Base-by-base conservation (phyloP, 2,888 invertebrate species). In the Dryobotodes eremita region DNA sequence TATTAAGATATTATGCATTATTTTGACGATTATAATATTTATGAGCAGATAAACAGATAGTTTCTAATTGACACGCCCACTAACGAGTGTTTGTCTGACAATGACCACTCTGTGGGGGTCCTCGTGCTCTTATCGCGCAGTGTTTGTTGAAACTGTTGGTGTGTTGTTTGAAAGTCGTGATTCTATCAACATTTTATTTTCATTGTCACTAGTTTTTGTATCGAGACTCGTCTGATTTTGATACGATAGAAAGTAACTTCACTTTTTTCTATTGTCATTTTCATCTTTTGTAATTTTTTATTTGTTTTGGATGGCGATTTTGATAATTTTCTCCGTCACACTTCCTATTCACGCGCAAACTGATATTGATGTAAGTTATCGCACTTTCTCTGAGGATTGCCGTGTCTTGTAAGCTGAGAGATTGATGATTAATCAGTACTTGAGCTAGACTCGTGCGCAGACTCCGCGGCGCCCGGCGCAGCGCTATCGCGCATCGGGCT, bases 391-490 rank as follows among this genome's bases (percentile, higher is more conserved):
- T 86, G 82, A 80, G 87, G 83, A 83, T 87, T 88, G 82, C 83
- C 75, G 77, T 75, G 84, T 88, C 87, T 86, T 88, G 89, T 88
- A 87, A 84, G 82, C 65, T 86, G 80, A 78, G 74, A 87, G 88
- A 88, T 89, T 92, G 90, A 90, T 94, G 94, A 94, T 95, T 94
- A 94, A 94, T 94, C 93, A 91, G 91, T 86, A 80, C 86, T 89
- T 88, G 89, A 91, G 90, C 90, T 89, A 90, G 90, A 92, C 92
- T 94, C 94, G 95, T 93, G 95, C 91, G 91, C 94, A 96, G 95
- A 95, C 95, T 90, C 89, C 77, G 84, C 92, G 95, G 96, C 96
- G 96, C 95, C 94, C 82, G 77, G 81, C 88, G 71, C 86, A 82
- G 79, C 83, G 89, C 89, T 89, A 90, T 89, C 91, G 94, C 92